These are phyloP conservation scores for Zhuqinia jingwanae DNA, from an alignment of 2,888 invertebrate genomes.

Conservation along the genomic window DNA sequence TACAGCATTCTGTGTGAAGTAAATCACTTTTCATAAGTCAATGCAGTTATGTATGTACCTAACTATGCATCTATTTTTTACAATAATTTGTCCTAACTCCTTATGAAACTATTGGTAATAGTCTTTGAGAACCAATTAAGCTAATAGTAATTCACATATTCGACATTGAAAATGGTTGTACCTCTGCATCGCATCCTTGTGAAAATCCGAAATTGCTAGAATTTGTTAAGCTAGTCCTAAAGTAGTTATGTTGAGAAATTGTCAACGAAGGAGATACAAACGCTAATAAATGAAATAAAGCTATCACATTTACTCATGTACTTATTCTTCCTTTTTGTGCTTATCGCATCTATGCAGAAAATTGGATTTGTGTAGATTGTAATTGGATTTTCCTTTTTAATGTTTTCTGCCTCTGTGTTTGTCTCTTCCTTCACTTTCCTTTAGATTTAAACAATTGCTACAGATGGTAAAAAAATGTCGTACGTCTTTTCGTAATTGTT, in stretches of 20 bases:
- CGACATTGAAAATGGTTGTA: too few relatives aligned
- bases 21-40: too few relatives aligned
- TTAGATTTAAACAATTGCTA: background rate
- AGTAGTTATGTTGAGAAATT: background rate
- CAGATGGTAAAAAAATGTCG: too few relatives aligned
- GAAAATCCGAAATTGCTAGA: background rate
- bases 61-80: background rate
- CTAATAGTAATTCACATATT: background rate
- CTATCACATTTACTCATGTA: background rate
- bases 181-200: background rate
- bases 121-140: background rate
- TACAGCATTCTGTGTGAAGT: too few relatives aligned
- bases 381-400: background rate
- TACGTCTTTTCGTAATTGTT: too few relatives aligned
- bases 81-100: background rate
- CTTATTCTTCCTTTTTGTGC: background rate
- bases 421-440: background rate
- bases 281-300: background rate
- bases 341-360: background rate
- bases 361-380: constrained; percentile 15
- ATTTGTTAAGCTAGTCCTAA: background rate
- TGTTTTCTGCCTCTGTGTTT: background rate
- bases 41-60: too few relatives aligned
- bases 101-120: background rate
- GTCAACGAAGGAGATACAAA: background rate